Evolutionary conservation across 2,888 invertebrate species (phyloP).

Genomic region (Malthinus flaveolus): DNA sequence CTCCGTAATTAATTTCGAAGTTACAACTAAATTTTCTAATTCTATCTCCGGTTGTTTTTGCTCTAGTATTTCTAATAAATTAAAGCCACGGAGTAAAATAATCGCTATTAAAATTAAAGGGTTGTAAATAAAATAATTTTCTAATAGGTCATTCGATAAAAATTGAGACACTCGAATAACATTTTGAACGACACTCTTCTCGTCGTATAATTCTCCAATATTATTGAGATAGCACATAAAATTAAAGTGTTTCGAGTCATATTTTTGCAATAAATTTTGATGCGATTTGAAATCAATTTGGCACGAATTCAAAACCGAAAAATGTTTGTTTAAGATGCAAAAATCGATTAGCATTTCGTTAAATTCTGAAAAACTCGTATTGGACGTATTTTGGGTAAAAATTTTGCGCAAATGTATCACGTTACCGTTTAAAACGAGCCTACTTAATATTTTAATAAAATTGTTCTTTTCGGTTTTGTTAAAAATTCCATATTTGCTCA

Average conservation of each 20-base stretch:
- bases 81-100: slow-evolving; percentile 54
- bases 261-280: slow-evolving; percentile 49
- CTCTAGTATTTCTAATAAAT: slow-evolving; percentile 33
- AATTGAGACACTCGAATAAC: slow-evolving; percentile 62
- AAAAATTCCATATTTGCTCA: slow-evolving; percentile 68
- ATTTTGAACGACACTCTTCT: slow-evolving; percentile 54
- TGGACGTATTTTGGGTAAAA: slow-evolving; percentile 48
- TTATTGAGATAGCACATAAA: slow-evolving; percentile 60
- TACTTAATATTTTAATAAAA: slow-evolving; percentile 60
- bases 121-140: slow-evolving; percentile 61
- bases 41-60: slow-evolving; percentile 29
- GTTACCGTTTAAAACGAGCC: slow-evolving; percentile 63
- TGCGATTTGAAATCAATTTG: slow-evolving; percentile 49
- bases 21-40: slow-evolving; percentile 35
- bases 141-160: slow-evolving; percentile 57
- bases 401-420: slow-evolving; percentile 61
- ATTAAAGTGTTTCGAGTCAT: slow-evolving; percentile 58
- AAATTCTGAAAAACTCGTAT: slow-evolving; percentile 55
- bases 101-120: slow-evolving; percentile 63
- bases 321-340: slow-evolving; percentile 59
- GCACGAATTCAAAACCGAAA: slow-evolving; percentile 59
- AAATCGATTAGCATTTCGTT: slow-evolving; percentile 59
- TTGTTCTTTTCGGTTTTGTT: slow-evolving; percentile 61
- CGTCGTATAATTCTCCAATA: slow-evolving; percentile 47
- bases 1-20: slow-evolving; percentile 30